Base-by-base conservation (phyloP, 2,888 invertebrate genomes). In the Drosophila macrospina region DNA sequence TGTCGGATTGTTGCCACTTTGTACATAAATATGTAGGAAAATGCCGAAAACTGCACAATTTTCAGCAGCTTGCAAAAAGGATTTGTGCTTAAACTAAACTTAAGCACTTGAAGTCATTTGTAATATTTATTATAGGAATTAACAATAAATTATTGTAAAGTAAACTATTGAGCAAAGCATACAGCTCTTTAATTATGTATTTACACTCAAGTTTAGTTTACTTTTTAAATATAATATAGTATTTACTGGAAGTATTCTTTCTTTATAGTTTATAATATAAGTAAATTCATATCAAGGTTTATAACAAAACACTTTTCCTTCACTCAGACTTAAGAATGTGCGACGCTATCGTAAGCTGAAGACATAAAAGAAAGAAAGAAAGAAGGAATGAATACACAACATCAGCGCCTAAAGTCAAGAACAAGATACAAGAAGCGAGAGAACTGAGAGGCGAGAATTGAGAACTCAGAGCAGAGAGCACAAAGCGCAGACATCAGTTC, bases 1-100 rank as follows among this genome's bases (percentile, higher is more conserved):
- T 74, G 67, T 74, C 74, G 45, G 47, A 7, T 71, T 45, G 45
- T 32, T 74, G 74, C 59, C 75, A 39, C 28, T 47, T 59, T 67
- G 44, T 7, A 13, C 11, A 34, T 47, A 44, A 69, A 11, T 44
- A 24, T 20, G 10, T 10, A 30, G n/a, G n/a, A 30, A n/a, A 8
- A 41, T 10, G 20, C 4, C 20, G 24, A 32, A 54, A 32, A 13
- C 10, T 34, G 34, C 11, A 7, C n/a, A 30, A 16, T 16, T 7
- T n/a, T 20, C 16, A n/a, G 41, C 41, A 30, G 3, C n/a, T 1
- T 15, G 26, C 34, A 41, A 41, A 10, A 13, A 16, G 6, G 30
- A 16, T 26, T 45, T 39, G 47, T 54, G 6, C 34, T 62, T 28
- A 11, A 20, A 26, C 26, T 24, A 15, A 15, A 2, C 10, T 36